These are phyloP conservation scores for Gouania willdenowi DNA, from an alignment of 2,797 vertebrate genomes.

Conservation along the genomic window DNA sequence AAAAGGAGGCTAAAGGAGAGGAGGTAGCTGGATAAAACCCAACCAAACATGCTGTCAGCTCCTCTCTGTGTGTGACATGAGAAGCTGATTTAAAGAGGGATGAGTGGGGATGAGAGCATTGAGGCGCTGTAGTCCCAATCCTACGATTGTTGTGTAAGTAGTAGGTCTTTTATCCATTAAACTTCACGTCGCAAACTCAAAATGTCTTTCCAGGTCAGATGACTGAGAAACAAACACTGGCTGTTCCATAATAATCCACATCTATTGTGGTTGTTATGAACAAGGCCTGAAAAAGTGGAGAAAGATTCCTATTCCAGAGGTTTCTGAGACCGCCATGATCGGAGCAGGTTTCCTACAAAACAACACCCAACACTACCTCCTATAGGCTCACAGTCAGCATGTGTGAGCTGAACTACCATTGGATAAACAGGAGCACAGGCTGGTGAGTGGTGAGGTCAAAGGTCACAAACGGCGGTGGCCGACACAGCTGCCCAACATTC, in stretches of 20 bases:
- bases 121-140: slow-evolving; percentile 25
- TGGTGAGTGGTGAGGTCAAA: slow-evolving; percentile 53
- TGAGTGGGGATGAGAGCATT: not conserved
- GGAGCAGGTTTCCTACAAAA: slow-evolving; percentile 15
- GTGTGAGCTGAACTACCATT: slow-evolving; percentile 4
- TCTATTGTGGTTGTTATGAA: slow-evolving; percentile 17
- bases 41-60: slow-evolving; percentile 22
- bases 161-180: slow-evolving; percentile 38
- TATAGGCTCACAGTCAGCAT: not conserved
- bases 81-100: slow-evolving; percentile 1
- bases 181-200: slow-evolving; percentile 22
- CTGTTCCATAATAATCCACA: slow-evolving; percentile 12
- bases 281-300: slow-evolving; percentile 20
- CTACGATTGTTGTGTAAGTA: slow-evolving; percentile 49
- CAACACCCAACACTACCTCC: slow-evolving; percentile 30
- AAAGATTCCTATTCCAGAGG: slow-evolving; percentile 49
- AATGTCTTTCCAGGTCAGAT: slow-evolving; percentile 24
- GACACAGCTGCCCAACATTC: slow-evolving; percentile 52
- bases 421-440: slow-evolving; percentile 24
- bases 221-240: slow-evolving; percentile 5
- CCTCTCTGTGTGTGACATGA: slow-evolving; percentile 2
- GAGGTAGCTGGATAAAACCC: slow-evolving; percentile 26
- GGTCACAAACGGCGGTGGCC: slow-evolving; percentile 51
- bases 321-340: slow-evolving; percentile 5
- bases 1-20: not conserved